Evolutionary conservation across 1,140 invertebrate species (phyloP), one percentile per base, ranked within the genome.

Genomic region (Trichoplusia ni): DNA sequence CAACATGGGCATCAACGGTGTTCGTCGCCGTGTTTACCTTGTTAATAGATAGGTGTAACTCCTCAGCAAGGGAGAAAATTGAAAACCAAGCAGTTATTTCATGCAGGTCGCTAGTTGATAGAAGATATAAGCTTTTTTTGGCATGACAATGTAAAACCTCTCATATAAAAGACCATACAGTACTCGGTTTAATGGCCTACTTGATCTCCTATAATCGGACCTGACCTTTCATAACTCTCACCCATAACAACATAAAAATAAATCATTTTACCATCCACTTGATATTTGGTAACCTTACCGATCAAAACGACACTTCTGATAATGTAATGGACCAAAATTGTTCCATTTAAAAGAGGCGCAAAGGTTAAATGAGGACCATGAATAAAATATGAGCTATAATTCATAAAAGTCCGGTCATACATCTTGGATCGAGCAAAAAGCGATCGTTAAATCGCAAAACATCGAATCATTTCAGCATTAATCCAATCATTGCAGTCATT

Each of bases 371-470:
- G n/a, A 21, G 19, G 40, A 31, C 16, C 29, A 38, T 38, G 51
- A 40, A 54, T 40, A 54, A 54, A 54, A 54, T 0, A 38, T 25
- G 35, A 54, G 51, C n/a, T 7, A 19, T 51, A 51, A 51, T 11
- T 51, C 47, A 51, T 51, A 51, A 51, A 14, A 35, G 47, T 8
- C 14, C 4, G 7, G 14, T 14, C 9, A 21, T 23, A 42, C 23
- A 47, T 29, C 11, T 16, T 31, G 7, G 18, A 38, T n/a, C n/a
- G 31, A 8, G 16, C 35, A 40, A 29, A 40, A 56, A 56, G 21
- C n/a, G 49, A 53, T 54, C 37, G 37, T 54, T 54, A 54, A 25
- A 54, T 19, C 27, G 16, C 29, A 16, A 51, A 35, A n/a, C 18
- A 51, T 16, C 23, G 38, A 29, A 47, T 29, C 1, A 47, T 29